A percentile compares a stretch with the other conserved stretches of the same genome.
These are phyloP conservation scores for Poecilia picta DNA, from an alignment of 2,797 vertebrate species.

Conservation along the genomic window DNA sequence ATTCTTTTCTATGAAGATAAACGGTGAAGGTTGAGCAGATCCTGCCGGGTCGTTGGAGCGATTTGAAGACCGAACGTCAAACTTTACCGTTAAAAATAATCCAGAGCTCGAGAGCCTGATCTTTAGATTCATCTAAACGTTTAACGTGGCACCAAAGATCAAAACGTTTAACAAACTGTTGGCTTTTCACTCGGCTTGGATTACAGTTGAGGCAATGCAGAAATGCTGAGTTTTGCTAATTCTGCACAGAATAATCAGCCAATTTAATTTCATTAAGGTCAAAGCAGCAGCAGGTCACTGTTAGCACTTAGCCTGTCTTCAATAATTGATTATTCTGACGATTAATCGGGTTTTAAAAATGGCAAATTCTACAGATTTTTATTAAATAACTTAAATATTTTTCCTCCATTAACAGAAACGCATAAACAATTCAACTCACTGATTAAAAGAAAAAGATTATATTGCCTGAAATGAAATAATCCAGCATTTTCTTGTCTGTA, in stretches of 20 bases:
- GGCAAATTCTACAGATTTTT: too few relatives aligned
- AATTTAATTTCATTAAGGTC: not conserved
- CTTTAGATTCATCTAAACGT: not conserved
- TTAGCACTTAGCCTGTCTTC: not conserved
- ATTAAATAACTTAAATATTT: too few relatives aligned
- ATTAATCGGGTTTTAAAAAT: too few relatives aligned
- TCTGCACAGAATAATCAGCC: not conserved
- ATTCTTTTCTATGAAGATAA: not conserved
- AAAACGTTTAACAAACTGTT: not conserved
- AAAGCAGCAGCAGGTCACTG: not conserved
- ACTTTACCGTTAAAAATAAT: not conserved
- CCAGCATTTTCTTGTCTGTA: too few relatives aligned
- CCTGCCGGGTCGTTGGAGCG: not conserved
- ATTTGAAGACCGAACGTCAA: not conserved
- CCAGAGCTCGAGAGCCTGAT: too few relatives aligned
- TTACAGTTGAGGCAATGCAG: not conserved
- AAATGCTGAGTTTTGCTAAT: not conserved
- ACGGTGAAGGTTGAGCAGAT: not conserved
- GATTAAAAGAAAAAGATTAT: too few relatives aligned
- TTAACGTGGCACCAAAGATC: not conserved
- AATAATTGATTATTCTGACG: too few relatives aligned
- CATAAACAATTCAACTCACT: too few relatives aligned
- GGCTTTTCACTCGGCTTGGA: not conserved
- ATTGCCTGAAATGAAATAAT: too few relatives aligned
- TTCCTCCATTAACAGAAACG: too few relatives aligned